Conservation (phyloP, 2,888 invertebrate species). For the Trachelus iudaicus region DNA sequence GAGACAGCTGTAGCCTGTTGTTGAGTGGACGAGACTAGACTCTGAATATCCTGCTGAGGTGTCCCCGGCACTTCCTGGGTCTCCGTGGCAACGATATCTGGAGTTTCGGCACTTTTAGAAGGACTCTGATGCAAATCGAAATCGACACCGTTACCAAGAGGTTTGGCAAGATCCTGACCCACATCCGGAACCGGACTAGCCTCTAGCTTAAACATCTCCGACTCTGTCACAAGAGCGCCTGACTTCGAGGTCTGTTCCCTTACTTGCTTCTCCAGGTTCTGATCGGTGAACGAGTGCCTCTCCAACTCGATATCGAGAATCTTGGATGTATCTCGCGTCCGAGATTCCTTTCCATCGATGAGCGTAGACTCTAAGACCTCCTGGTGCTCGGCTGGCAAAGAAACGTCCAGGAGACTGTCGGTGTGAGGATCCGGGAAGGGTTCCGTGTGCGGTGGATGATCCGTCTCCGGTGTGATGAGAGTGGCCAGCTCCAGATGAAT, state of each 20-base stretch:
- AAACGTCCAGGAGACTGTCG: conserved; percentile 19
- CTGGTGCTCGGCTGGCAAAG: conserved; percentile 9
- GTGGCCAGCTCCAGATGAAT: conserved; percentile 23
- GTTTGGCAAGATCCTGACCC: neutral
- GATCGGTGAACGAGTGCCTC: neutral
- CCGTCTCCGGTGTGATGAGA: conserved; percentile 20
- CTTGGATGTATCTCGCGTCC: neutral
- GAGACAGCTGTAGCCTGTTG: neutral
- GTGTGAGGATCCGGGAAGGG: conserved; percentile 17
- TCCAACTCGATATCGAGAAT: neutral
- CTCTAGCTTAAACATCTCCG: neutral
- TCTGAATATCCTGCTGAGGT: neutral
- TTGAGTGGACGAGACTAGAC: neutral
- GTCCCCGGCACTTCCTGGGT: neutral
- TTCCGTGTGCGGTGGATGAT: conserved; percentile 18
- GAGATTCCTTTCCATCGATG: neutral
- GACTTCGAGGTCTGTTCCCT: neutral
- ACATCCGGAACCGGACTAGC: conserved; percentile 1
- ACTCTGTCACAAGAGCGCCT: neutral
- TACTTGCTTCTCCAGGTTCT: neutral
- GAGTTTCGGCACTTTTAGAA: neutral
- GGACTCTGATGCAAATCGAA: neutral
- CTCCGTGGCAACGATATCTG: neutral
- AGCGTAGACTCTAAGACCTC: neutral
- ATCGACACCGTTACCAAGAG: neutral